A percentile compares a stretch with the other conserved stretches of the same genome.
Evolutionary conservation across 2,888 invertebrate species (phyloP).

Genomic region (Eucera pruinosa): DNA sequence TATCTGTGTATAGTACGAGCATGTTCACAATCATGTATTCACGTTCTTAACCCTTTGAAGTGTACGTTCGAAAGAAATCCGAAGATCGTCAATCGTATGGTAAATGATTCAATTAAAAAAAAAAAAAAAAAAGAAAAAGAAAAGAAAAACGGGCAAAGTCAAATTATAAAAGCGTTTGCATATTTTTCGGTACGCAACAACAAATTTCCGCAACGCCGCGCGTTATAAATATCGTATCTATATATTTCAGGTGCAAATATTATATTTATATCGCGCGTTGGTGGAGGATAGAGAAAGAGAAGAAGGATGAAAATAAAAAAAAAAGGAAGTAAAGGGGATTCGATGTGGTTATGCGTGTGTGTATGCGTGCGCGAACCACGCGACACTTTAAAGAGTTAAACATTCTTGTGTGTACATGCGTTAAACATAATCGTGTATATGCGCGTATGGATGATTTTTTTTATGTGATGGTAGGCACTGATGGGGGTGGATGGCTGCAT

Average conservation of each 20-base stretch:
- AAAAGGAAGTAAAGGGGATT: neutral
- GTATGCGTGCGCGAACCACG: too few species aligned
- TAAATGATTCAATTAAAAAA: too few species aligned
- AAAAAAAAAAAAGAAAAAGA: too few species aligned
- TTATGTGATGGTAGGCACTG: conserved; percentile 83
- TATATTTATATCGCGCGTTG: too few species aligned
- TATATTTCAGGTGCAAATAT: too few species aligned
- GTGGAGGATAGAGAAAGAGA: too few species aligned
- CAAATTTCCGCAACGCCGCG: too few species aligned
- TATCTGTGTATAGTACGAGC: conserved; percentile 52
- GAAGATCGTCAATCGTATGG: neutral
- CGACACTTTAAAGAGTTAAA: conserved; percentile 57
- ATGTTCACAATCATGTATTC: conserved; percentile 63
- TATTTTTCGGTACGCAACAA: too few species aligned
- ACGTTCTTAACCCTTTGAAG: conserved; percentile 61
- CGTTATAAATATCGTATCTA: too few species aligned
- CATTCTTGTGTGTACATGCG: conserved; percentile 53
- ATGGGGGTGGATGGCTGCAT: conserved; percentile 84
- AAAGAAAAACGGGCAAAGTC: too few species aligned
- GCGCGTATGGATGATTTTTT: conserved; percentile 75
- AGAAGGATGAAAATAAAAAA: neutral
- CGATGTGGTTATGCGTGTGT: neutral
- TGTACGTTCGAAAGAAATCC: conserved; percentile 1
- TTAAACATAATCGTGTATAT: conserved; percentile 59
- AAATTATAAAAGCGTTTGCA: too few species aligned